Evolutionary conservation across 1,140 invertebrate species (phyloP).

Genomic region (Drosophila guanche): DNA sequence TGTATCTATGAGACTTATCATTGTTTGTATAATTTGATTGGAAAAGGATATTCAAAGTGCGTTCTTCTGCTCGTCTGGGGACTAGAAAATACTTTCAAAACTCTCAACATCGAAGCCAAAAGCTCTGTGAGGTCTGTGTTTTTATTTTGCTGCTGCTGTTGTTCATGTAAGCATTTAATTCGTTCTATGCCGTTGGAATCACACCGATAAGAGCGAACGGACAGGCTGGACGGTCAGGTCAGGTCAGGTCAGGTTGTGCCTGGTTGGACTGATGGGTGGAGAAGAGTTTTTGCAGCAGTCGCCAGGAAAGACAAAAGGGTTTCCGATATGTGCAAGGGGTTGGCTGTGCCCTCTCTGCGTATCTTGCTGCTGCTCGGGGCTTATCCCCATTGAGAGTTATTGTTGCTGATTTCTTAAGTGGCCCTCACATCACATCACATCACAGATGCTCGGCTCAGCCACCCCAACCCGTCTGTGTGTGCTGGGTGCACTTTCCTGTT

Average conservation of each 20-base stretch:
- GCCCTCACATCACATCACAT: slow-evolving; percentile 26
- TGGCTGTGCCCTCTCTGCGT: not conserved
- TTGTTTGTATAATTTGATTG: not conserved
- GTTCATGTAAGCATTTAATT: slow-evolving; percentile 61
- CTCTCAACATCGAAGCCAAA: slow-evolving; percentile 53
- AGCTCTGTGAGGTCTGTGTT: slow-evolving; percentile 32
- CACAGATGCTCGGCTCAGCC: no score
- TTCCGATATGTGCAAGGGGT: slow-evolving; percentile 13
- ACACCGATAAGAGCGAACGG: slow-evolving; percentile 45
- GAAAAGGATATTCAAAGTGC: slow-evolving; percentile 20
- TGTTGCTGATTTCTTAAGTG: slow-evolving; percentile 69
- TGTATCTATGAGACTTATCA: not conserved
- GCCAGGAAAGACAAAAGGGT: slow-evolving; percentile 46
- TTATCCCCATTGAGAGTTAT: slow-evolving; percentile 53
- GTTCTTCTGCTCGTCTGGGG: not conserved
- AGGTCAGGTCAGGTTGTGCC: not conserved
- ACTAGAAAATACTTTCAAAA: slow-evolving; percentile 35
- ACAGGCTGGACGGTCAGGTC: slow-evolving; percentile 3
- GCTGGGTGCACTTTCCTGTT: no score
- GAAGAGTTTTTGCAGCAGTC: slow-evolving; percentile 30
- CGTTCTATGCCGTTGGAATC: slow-evolving; percentile 60
- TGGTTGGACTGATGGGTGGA: slow-evolving; percentile 14
- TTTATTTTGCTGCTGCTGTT: slow-evolving; percentile 44
- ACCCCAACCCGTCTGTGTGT: no score
- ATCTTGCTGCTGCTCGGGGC: not conserved